phyloP scores from a whole-genome alignment of 2,797 vertebrate genomes.

The Alectoris magna region DNA sequence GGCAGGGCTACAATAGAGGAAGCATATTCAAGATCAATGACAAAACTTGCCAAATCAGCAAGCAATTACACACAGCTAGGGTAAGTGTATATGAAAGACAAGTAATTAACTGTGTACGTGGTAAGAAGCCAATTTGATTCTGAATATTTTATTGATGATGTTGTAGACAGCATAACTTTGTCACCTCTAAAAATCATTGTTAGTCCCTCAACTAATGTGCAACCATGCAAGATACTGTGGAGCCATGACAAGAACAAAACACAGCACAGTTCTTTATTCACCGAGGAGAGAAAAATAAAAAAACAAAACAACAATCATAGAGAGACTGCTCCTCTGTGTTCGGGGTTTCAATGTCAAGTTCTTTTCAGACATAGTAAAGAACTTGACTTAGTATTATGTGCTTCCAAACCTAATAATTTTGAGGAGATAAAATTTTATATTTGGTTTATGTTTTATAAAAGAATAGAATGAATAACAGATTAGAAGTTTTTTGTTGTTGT shows the following conservation, averaged over 20 bases:
- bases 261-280: neutral
- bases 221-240: neutral
- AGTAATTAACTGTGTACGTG: neutral
- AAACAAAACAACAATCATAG: accelerated
- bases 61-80: slow-evolving; percentile 96
- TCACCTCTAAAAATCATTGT: neutral
- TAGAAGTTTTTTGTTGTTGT: neutral
- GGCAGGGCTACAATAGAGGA: slow-evolving; percentile 95
- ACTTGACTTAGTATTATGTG: neutral
- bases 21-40: slow-evolving; percentile 96
- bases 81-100: slow-evolving; percentile 80
- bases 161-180: neutral
- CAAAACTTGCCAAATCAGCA: slow-evolving; percentile 95
- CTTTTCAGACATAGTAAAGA: neutral
- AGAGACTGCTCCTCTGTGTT: neutral
- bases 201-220: neutral
- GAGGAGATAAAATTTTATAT: neutral
- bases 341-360: neutral
- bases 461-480: neutral
- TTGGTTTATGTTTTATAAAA: neutral
- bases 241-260: neutral
- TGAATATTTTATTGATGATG: neutral
- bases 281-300: neutral
- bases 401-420: neutral
- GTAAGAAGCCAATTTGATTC: neutral